Base-by-base conservation (phyloP, 2,113 vertebrate species). In the Galemys pyrenaicus region DNA sequence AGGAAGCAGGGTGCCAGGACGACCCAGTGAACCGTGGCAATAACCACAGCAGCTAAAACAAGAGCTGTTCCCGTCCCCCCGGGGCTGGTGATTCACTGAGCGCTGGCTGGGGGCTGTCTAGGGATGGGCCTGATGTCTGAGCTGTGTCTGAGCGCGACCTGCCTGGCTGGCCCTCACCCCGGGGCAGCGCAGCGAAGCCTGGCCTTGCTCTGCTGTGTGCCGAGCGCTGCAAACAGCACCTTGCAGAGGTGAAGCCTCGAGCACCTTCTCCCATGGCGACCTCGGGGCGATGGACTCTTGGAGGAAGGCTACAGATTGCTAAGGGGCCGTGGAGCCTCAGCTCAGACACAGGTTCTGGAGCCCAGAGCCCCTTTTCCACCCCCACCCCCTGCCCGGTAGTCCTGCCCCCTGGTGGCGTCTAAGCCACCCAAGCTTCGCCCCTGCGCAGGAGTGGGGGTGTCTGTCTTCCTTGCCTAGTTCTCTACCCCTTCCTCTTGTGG, bases 141-240 rank as follows among this genome's bases (percentile, higher is more conserved):
- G n/a, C n/a, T 11, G 7, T 26, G 13, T n/a, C 37, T 71, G 44
- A 80, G 24, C n/a, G 6, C 3, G 20, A 35, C 1, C 19, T 39
- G 3, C 37, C 32, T 7, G 8, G 1, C 6, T 28, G 13, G 32
- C 44, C 30, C 79, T 79, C 37, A 54, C 39, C 17, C 9, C n/a
- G 41, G 56, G 32, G 12, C 6, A 2, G 3, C 39, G 2, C 3
- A 13, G 3, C 39, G 2, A 2, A 13, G 68, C 5, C 3, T 2
- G 7, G 26, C n/a, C 68, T 64, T 64, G 16, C 17, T 75, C 86
- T 70, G 5, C 39, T 73, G 15, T 46, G n/a, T 85, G 19, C 9
- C 35, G 39, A 73, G 12, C 6, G 1, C 26, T 71, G 58, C 2
- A 46, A 35, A 32, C 19, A 44, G 60, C n/a, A 15, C 32, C 20